Evolutionary conservation across 2,113 vertebrate genomes (phyloP), one percentile per base, ranked within the genome.

Genomic region (Phrynosoma platyrhinos): DNA sequence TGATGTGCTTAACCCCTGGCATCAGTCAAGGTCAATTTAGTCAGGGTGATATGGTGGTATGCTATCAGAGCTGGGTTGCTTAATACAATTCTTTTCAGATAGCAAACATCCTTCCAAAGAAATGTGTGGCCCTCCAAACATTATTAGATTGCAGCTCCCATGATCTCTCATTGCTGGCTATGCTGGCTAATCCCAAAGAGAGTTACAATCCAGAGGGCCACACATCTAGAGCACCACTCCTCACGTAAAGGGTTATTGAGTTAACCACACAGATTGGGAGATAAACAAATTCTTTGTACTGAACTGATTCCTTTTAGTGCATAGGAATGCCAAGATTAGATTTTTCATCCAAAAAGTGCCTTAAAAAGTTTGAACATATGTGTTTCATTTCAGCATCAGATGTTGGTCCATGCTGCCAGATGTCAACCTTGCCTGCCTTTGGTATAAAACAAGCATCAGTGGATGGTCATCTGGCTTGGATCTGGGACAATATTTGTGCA

Each of bases 401-500:
- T 71, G 47, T 87, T 87, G 85, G 53, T 30, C 53, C 42, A 40
- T 42, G 79, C 30, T 71, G 55, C 53, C 78, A 81, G 47, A 81
- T 74, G 25, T 58, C 55, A 47, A 79, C 18, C 6, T 36, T 86
- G 40, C 62, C 40, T 23, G 47, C 9, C 52, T 82, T 76, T 64
- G 10, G 64, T 71, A 47, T 79, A 86, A 79, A 80, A 42, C 27
- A 80, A 40, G 68, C 53, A 40, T 80, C 27, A 71, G 53, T 42
- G 66, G 32, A 58, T 79, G 47, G 82, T 58, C 52, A 87, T 58
- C 53, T 79, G 75, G 66, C 30, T 71, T 55, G 18, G 30, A 84
- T 72, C 30, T 36, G 53, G 55, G 36, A 55, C 74, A 87, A 58
- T 87, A 72, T 81, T 81, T 71, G 42, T 58, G 78, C 21, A 86